Conservation (phyloP, 2,113 vertebrate species). For the Rhea americana region DNA sequence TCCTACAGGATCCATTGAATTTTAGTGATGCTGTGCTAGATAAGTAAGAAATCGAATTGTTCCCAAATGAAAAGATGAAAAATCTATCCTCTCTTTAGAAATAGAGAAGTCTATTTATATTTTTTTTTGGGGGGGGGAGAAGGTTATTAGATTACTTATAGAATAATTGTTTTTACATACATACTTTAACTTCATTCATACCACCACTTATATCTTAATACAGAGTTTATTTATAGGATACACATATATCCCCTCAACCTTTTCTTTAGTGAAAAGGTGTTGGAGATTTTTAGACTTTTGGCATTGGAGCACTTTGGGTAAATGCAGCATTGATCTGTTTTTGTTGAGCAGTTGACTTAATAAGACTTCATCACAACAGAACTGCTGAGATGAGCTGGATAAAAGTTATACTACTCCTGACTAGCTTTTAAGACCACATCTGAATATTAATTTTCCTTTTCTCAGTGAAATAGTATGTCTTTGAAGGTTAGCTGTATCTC, state of each 20-base stretch:
- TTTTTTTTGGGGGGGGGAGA: too few relatives aligned
- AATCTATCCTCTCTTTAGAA: neutral
- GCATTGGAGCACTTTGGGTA: neutral
- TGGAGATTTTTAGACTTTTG: neutral
- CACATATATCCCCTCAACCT: neutral
- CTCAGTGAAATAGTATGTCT: neutral
- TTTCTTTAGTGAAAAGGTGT: neutral
- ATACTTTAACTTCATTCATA: neutral
- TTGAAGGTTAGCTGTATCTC: neutral
- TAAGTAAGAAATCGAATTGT: neutral
- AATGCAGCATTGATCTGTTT: neutral
- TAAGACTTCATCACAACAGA: neutral
- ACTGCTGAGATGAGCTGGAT: neutral
- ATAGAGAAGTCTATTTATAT: neutral
- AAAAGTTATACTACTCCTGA: neutral
- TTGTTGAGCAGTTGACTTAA: neutral
- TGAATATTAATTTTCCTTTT: neutral
- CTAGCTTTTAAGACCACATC: neutral
- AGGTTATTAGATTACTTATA: neutral
- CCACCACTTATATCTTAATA: neutral
- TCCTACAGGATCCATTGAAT: neutral
- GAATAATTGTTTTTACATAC: neutral
- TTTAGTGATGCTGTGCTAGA: neutral
- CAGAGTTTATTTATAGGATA: neutral
- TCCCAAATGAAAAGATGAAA: neutral